Percentiles rank a stretch among this genome's conserved stretches.
phyloP scores from a whole-genome alignment of 2,888 invertebrate genomes.

The Blomia tropicalis region DNA sequence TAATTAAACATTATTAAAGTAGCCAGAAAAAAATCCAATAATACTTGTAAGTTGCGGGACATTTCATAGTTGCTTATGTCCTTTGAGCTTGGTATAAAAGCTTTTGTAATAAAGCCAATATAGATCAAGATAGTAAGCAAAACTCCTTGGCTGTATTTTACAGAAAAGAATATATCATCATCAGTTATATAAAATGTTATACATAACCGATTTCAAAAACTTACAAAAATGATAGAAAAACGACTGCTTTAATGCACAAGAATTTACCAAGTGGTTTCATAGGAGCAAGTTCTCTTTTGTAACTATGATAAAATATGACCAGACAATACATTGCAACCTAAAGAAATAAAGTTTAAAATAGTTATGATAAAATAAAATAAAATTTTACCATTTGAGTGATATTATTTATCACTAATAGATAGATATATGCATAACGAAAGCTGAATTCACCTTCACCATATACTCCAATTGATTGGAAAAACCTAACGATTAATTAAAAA shows the following conservation, averaged over 20 bases:
- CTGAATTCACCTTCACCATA: slow-evolving; percentile 83
- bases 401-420: slow-evolving; percentile 71
- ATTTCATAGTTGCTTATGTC: slow-evolving; percentile 37
- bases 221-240: slow-evolving; percentile 96
- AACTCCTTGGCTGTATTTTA: slow-evolving; percentile 64
- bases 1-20: slow-evolving; percentile 10
- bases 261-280: slow-evolving; percentile 91
- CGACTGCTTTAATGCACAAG: slow-evolving; percentile 88
- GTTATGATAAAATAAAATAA: slow-evolving; percentile 14
- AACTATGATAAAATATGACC: slow-evolving; percentile 79
- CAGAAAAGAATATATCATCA: slow-evolving; percentile 16
- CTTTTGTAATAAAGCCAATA: slow-evolving; percentile 57
- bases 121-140: slow-evolving; percentile 70
- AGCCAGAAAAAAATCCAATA: background rate
- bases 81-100: slow-evolving; percentile 52
- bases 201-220: slow-evolving; percentile 35
- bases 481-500: slow-evolving; percentile 46
- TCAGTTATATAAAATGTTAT: slow-evolving; percentile 25
- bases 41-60: slow-evolving; percentile 51
- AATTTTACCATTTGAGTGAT: slow-evolving; percentile 62
- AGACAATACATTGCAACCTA: slow-evolving; percentile 75
- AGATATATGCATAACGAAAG: slow-evolving; percentile 68
- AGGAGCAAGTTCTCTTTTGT: slow-evolving; percentile 64
- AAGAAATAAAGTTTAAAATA: slow-evolving; percentile 23
- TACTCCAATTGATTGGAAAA: slow-evolving; percentile 65